Base-by-base conservation (phyloP, 2,888 invertebrate species). In the Nyleta sp. region DNA sequence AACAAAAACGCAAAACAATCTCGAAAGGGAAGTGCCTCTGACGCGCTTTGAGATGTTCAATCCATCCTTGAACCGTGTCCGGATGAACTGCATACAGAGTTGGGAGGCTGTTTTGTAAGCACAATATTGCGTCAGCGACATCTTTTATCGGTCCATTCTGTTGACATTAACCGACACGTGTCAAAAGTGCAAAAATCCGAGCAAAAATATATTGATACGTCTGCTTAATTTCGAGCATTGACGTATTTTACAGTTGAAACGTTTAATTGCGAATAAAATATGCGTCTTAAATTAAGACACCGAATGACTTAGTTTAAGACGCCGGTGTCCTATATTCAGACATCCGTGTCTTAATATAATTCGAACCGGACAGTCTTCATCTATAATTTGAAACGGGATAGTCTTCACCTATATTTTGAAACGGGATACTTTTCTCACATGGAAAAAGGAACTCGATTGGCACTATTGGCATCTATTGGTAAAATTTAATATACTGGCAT, bases 1-100 rank as follows among this genome's bases (percentile, higher is more conserved):
- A 68, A 68, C 70, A 65, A 71, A 71, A 71, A 77, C 65, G 52
- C 24, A 22, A 35, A 59, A 42, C 65, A 70, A 77, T 71, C 76
- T 59, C 28, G 31, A 46, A 59, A 38, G 71, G 71, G 76, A 77
- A 77, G 71, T 71, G 53, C 40, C 53, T 53, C 40, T 52, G 64
- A 64, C 62, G 48, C 22, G 70, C 44, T 65, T 31, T 46, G 59
- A 77, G 52, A 65, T 64, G 52, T 71, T 52, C 42, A 55, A 35
- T 38, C n/a, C 52, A 78, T 71, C 78, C 78, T 78, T 78, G 78
- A 78, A 78, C 78, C 71, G 35, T 50, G 71, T 59, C 24, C 42
- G 40, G 57, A 68, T 68, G 48, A 67, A 57, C 48, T 59, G 67
- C 67, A 62, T 53, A 17, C 40, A 40, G 46, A 60, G 74, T 44